Percentiles rank a stretch among this genome's conserved stretches.
Conservation (phyloP, 2,797 vertebrate genomes). For the Lates japonicus region DNA sequence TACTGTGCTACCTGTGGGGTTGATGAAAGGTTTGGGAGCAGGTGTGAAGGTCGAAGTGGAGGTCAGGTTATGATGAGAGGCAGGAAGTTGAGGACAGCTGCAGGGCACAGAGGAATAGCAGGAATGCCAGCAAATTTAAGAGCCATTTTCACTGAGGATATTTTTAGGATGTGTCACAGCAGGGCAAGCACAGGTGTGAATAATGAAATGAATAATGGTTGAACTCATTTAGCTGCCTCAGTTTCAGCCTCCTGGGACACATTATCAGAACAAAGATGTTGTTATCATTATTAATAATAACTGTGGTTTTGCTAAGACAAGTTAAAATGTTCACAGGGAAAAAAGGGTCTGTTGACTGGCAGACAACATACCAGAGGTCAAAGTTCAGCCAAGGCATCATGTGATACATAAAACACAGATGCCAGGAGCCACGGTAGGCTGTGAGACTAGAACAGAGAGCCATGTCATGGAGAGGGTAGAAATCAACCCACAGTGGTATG, state of each 20-base stretch:
- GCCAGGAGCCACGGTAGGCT: slow-evolving; percentile 2
- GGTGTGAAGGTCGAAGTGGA: slow-evolving; percentile 4
- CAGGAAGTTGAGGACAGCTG: not conserved
- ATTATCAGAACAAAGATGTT: too few relatives aligned
- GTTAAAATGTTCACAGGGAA: slow-evolving; percentile 18
- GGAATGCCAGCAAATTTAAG: not conserved
- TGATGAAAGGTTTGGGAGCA: not conserved
- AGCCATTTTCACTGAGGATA: not conserved
- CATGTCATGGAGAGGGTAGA: slow-evolving; percentile 33
- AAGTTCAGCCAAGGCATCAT: slow-evolving; percentile 13
- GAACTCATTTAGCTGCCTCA: not conserved
- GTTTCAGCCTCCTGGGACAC: not conserved
- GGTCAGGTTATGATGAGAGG: slow-evolving; percentile 9
- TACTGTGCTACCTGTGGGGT: too few relatives aligned
- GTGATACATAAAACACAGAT: slow-evolving; percentile 38
- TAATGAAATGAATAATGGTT: not conserved
- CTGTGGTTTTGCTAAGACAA: not conserved
- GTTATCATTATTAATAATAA: too few relatives aligned
- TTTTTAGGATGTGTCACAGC: not conserved
- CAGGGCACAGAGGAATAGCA: not conserved
- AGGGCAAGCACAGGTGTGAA: not conserved
- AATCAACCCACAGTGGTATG: slow-evolving; percentile 16
- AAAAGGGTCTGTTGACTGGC: not conserved
- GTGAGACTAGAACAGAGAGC: slow-evolving; percentile 44
- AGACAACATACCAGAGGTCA: too few relatives aligned